Conservation (phyloP, 2,888 invertebrate genomes). For the Drosophila mimetica region DNA sequence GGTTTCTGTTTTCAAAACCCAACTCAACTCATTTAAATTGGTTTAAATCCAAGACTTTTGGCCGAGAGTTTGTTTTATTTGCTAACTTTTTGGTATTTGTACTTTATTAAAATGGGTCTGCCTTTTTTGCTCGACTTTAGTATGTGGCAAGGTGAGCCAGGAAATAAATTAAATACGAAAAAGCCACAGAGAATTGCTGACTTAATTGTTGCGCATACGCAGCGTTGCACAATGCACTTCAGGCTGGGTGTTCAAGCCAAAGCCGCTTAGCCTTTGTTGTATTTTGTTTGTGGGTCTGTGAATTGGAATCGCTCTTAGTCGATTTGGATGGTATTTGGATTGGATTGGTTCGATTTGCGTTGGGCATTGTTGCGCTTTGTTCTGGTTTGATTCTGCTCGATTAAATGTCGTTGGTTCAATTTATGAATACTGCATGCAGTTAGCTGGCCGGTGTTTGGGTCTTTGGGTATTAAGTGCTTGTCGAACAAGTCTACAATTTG, state of each 20-base stretch:
- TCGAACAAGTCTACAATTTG: neutral
- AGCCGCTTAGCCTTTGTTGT: conserved; percentile 41
- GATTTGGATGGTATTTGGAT: conserved; percentile 5
- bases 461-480: neutral
- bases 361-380: conserved; percentile 6
- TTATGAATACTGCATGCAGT: conserved; percentile 20
- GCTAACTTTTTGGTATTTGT: conserved; percentile 41
- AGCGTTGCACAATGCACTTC: conserved; percentile 48
- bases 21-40: conserved; percentile 52
- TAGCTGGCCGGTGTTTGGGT: neutral
- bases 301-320: conserved; percentile 14
- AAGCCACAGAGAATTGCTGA: conserved; percentile 28
- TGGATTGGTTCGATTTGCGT: neutral
- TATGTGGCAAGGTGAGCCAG: conserved; percentile 33
- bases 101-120: conserved; percentile 54
- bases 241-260: conserved; percentile 22
- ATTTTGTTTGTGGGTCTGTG: conserved; percentile 6
- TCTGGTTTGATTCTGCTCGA: conserved; percentile 1
- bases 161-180: conserved; percentile 58
- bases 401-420: conserved; percentile 15
- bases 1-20: conserved; percentile 9
- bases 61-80: conserved; percentile 20
- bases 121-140: conserved; percentile 10
- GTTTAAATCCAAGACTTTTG: conserved; percentile 30
- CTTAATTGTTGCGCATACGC: conserved; percentile 68